Percentiles rank a stretch among this genome's conserved stretches.
Evolutionary conservation across 2,113 vertebrate genomes (phyloP).

Genomic region (Tragelaphus imberbis): DNA sequence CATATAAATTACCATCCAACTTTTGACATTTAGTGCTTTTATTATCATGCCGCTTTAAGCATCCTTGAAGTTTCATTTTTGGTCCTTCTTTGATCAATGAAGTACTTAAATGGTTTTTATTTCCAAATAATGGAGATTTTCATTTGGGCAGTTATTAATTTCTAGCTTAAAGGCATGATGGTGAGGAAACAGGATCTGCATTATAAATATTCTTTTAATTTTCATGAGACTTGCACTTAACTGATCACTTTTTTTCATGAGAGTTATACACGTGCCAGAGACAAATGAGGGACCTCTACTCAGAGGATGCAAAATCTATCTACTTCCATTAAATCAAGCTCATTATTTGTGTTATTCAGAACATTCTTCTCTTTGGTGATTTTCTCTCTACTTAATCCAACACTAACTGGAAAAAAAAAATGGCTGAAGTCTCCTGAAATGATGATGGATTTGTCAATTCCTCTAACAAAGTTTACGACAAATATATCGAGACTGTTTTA

Average conservation of each 20-base stretch:
- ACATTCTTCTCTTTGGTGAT: background rate
- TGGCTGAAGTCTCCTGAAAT: background rate
- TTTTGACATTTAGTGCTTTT: conserved; percentile 23
- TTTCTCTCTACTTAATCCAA: conserved; percentile 1
- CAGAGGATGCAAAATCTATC: background rate
- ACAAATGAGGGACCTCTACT: background rate
- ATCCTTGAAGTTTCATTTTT: background rate
- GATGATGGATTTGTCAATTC: background rate
- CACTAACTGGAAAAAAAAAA: background rate
- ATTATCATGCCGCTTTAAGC: background rate
- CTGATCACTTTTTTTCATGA: background rate
- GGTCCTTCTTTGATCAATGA: background rate
- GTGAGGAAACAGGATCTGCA: background rate
- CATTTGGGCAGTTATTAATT: background rate
- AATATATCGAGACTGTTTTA: background rate
- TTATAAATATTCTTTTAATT: background rate
- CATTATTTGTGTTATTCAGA: background rate
- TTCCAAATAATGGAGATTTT: background rate
- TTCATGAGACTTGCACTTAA: background rate
- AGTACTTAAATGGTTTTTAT: conserved; percentile 1
- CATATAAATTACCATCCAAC: background rate
- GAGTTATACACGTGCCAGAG: background rate
- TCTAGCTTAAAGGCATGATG: background rate
- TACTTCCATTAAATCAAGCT: background rate
- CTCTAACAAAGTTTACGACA: background rate